Conservation (phyloP, 2,797 vertebrate species). For the Lerista edwardsae region DNA sequence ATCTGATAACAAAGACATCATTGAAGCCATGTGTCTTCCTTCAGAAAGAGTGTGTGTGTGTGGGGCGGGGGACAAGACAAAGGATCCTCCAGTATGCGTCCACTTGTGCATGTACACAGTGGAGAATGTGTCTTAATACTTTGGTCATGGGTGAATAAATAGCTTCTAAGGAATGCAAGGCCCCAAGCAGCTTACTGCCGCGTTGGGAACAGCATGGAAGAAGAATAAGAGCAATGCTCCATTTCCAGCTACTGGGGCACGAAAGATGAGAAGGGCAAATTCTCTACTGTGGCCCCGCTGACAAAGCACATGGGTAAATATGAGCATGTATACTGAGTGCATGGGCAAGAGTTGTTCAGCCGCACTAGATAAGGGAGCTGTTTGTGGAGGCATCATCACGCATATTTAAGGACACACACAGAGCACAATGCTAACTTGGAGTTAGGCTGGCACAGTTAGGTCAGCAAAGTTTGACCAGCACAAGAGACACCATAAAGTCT, state of each 20-base stretch:
- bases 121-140: constrained; percentile 53
- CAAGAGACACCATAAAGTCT: no score
- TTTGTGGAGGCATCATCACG: neutral
- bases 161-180: constrained; percentile 71
- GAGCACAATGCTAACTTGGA: neutral
- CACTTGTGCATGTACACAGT: constrained; percentile 62
- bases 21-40: constrained; percentile 78
- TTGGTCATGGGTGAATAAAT: constrained; percentile 75
- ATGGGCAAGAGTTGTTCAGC: neutral
- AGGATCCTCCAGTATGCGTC: constrained; percentile 69
- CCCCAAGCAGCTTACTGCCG: constrained; percentile 57
- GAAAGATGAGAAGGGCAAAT: neutral
- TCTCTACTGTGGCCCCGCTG: constrained; percentile 7
- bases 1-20: constrained; percentile 87
- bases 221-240: constrained; percentile 42
- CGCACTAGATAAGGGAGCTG: neutral
- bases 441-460: no score
- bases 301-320: constrained; percentile 17
- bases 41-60: constrained; percentile 41
- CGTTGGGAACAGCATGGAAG: constrained; percentile 51
- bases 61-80: constrained; percentile 60
- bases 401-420: neutral
- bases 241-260: neutral
- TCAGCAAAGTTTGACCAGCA: no score
- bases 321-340: neutral